These are phyloP conservation scores for Gymnocheta viridis DNA, from an alignment of 2,888 invertebrate genomes.

Conservation along the genomic window DNA sequence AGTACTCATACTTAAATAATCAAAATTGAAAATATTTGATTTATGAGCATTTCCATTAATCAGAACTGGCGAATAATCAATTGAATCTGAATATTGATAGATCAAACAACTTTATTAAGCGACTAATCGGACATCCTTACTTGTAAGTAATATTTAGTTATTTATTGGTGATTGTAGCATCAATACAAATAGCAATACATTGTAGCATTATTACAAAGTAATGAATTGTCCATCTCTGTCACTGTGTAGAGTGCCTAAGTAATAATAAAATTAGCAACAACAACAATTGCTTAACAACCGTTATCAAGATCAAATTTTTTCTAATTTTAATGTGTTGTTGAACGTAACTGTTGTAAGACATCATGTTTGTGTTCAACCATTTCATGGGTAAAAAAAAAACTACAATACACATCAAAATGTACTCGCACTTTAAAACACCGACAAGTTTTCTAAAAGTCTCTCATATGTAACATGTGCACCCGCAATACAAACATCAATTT, in stretches of 20 bases:
- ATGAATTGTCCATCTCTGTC: neutral
- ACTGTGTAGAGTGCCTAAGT: slow-evolving; percentile 23
- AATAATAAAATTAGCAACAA: slow-evolving; percentile 29
- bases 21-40: no score
- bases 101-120: no score
- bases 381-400: slow-evolving; percentile 26
- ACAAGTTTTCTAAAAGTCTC: slow-evolving; percentile 43
- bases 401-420: no score
- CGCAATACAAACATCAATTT: neutral
- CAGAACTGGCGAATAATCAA: no score
- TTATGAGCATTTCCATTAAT: no score
- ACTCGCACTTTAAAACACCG: no score
- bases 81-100: no score
- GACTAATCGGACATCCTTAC: no score
- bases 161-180: no score
- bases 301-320: slow-evolving; percentile 57
- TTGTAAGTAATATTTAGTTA: no score
- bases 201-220: neutral
- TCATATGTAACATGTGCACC: slow-evolving; percentile 30
- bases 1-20: no score
- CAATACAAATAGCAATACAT: no score
- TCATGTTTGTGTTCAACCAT: slow-evolving; percentile 21
- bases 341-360: slow-evolving; percentile 57
- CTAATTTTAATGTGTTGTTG: slow-evolving; percentile 20
- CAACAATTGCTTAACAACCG: slow-evolving; percentile 62